phyloP scores from a whole-genome alignment of 2,113 vertebrate genomes.

The Mormoops blainvillei region DNA sequence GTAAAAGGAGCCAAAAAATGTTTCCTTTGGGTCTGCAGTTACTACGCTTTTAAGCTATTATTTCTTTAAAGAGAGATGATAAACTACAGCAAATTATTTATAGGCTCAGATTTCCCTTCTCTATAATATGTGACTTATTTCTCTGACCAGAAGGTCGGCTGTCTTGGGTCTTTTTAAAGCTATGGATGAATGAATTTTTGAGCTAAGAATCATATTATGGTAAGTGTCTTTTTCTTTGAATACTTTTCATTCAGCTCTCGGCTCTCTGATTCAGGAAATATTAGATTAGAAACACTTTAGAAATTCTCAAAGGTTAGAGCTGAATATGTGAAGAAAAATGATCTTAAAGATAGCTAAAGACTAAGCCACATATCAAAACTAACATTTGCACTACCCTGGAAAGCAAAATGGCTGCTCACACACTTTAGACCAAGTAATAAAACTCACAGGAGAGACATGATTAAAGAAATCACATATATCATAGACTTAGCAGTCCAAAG shows the following conservation, averaged over 20 bases:
- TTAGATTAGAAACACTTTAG: constrained; percentile 60
- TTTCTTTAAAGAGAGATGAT: constrained; percentile 51
- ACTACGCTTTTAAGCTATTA: constrained; percentile 36
- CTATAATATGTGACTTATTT: constrained; percentile 49
- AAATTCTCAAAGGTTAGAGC: constrained; percentile 65
- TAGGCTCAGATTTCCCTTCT: neutral
- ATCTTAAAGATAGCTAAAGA: constrained; percentile 55
- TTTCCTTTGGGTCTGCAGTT: constrained; percentile 37
- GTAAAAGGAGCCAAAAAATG: neutral
- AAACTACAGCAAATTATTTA: constrained; percentile 48
- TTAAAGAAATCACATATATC: constrained; percentile 54
- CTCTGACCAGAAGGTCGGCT: constrained; percentile 57
- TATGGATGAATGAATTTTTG: constrained; percentile 48
- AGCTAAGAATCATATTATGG: constrained; percentile 70
- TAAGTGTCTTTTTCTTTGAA: constrained; percentile 66
- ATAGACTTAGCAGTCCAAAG: neutral
- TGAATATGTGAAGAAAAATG: constrained; percentile 67
- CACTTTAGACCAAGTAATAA: constrained; percentile 25
- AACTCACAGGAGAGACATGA: constrained; percentile 49
- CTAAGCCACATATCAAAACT: constrained; percentile 66
- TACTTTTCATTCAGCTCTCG: constrained; percentile 57
- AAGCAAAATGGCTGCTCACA: constrained; percentile 37
- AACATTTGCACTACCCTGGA: neutral
- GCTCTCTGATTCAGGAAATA: constrained; percentile 61
- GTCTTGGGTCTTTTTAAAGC: constrained; percentile 60